Conservation (phyloP, 2,797 vertebrate genomes). For the Sarcoramphus papa region DNA sequence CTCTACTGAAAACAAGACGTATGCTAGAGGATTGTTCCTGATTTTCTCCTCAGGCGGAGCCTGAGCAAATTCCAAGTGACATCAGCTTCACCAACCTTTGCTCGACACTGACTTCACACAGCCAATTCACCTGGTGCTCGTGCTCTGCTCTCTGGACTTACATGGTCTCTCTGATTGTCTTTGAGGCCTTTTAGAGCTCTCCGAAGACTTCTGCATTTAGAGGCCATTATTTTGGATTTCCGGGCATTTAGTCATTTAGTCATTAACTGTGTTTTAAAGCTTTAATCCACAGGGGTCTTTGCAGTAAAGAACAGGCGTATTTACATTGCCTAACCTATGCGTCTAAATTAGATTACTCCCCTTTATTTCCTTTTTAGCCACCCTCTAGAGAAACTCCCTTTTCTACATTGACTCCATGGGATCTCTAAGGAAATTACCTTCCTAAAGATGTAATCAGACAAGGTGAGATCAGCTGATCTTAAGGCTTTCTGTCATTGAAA, state of each 20-base stretch:
- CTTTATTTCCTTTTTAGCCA: background rate
- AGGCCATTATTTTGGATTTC: background rate
- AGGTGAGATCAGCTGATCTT: background rate
- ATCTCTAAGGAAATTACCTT: background rate
- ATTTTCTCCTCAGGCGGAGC: background rate
- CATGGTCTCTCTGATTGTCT: background rate
- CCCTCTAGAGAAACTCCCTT: background rate
- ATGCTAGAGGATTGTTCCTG: rapidly evolving
- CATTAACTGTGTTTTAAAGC: background rate
- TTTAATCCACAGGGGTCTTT: background rate
- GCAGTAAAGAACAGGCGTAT: background rate
- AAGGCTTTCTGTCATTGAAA: background rate
- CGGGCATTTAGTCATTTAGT: background rate
- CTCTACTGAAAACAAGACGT: background rate
- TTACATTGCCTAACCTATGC: background rate
- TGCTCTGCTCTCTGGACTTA: background rate
- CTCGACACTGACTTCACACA: background rate
- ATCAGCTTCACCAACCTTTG: background rate
- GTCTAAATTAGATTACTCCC: background rate
- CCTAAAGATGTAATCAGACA: background rate
- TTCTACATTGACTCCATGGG: background rate
- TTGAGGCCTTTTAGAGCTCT: background rate
- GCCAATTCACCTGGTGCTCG: background rate
- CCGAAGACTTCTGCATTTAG: background rate
- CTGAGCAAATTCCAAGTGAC: background rate